Percentiles rank a stretch among this genome's conserved stretches.
phyloP scores from a whole-genome alignment of 2,888 invertebrate species.

The Sisyra nigra region DNA sequence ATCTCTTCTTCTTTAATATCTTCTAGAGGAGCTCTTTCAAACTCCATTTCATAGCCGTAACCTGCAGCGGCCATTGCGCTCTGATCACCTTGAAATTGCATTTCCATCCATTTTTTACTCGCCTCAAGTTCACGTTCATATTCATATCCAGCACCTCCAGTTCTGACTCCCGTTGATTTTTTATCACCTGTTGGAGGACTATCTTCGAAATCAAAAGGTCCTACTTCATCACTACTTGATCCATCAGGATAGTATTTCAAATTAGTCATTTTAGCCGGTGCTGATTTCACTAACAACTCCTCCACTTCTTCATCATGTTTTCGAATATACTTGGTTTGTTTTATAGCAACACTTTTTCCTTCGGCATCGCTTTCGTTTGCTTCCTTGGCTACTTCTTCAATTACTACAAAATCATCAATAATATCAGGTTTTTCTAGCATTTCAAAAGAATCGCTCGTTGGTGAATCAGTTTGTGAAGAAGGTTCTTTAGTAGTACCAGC shows the following conservation, averaged over 20 bases:
- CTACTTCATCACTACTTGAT: slow-evolving; percentile 39
- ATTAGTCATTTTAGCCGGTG: slow-evolving; percentile 37
- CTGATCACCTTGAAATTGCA: slow-evolving; percentile 65
- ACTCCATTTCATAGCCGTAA: slow-evolving; percentile 57
- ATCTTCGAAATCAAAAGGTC: slow-evolving; percentile 54
- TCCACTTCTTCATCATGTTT: slow-evolving; percentile 55
- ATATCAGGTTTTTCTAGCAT: slow-evolving; percentile 74
- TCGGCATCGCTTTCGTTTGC: slow-evolving; percentile 69
- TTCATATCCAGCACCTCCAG: slow-evolving; percentile 20
- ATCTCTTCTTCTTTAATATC: slow-evolving; percentile 88
- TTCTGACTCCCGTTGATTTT: slow-evolving; percentile 18
- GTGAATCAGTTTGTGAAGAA: slow-evolving; percentile 41
- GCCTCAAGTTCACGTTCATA: slow-evolving; percentile 48
- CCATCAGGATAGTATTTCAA: slow-evolving; percentile 30
- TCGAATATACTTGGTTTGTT: slow-evolving; percentile 33
- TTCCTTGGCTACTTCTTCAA: slow-evolving; percentile 77
- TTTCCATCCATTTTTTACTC: slow-evolving; percentile 78
- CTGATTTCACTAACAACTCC: slow-evolving; percentile 49
- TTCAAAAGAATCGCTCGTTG: slow-evolving; percentile 73
- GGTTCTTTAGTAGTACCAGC: slow-evolving; percentile 29
- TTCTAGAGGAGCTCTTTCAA: slow-evolving; percentile 69
- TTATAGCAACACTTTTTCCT: slow-evolving; percentile 63
- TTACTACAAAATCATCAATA: slow-evolving; percentile 75
- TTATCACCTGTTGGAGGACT: slow-evolving; percentile 32
- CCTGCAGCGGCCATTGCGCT: slow-evolving; percentile 40